Percentiles rank a stretch among this genome's conserved stretches.
These are phyloP conservation scores for Caenorhabditis japonica DNA, from an alignment of 2,888 invertebrate genomes.

Conservation along the genomic window DNA sequence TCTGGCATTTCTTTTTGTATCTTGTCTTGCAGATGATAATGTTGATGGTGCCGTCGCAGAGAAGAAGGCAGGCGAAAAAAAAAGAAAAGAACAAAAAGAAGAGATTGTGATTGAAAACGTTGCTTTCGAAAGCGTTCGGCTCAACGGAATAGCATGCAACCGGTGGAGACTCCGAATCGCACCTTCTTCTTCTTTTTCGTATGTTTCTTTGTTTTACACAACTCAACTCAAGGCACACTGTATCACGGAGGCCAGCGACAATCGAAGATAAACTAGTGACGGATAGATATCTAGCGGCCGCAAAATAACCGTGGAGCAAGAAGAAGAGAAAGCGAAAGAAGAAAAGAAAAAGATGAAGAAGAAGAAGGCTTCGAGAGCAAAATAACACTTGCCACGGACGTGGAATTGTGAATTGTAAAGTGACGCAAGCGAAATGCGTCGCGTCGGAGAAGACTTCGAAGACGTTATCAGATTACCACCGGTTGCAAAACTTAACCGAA, in stretches of 20 bases:
- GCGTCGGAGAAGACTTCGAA: constrained; percentile 12
- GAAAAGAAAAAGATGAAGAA: constrained; percentile 8
- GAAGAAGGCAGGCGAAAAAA: neutral
- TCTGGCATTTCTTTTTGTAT: constrained; percentile 38
- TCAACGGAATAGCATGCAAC: constrained; percentile 20
- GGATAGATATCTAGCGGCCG: constrained; percentile 26
- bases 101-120: constrained; percentile 10
- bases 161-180: constrained; percentile 28
- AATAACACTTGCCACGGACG: constrained; percentile 37
- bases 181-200: constrained; percentile 19
- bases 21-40: neutral
- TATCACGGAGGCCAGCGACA: constrained; percentile 21
- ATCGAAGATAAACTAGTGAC: constrained; percentile 28
- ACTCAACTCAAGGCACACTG: constrained; percentile 9
- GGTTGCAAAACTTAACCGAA: constrained; percentile 32
- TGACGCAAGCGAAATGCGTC: constrained; percentile 28
- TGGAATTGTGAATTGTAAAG: constrained; percentile 23
- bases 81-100: neutral
- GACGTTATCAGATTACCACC: constrained; percentile 10
- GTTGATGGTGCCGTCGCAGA: neutral
- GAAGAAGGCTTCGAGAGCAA: constrained; percentile 32
- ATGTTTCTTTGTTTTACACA: constrained; percentile 21
- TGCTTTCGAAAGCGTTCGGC: constrained; percentile 16
- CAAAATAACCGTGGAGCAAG: constrained; percentile 38
- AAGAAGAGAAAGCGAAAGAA: constrained; percentile 14